phyloP scores from a whole-genome alignment of 2,888 invertebrate genomes.

The Gymnoscelis rufifasciata region DNA sequence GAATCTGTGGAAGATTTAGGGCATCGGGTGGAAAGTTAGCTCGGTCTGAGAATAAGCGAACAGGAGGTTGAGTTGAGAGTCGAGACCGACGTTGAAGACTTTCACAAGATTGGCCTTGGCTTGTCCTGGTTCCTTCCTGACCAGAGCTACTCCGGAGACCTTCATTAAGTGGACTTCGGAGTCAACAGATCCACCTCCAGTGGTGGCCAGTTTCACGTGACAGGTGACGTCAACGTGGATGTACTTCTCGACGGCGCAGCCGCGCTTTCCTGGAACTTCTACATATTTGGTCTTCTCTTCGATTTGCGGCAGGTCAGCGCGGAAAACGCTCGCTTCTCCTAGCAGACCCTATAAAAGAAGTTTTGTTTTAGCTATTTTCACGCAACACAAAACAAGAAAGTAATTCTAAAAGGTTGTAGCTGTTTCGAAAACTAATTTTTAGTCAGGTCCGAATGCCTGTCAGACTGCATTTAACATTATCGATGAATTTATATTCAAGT shows the following conservation, averaged over 20 bases:
- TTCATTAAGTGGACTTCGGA: constrained; percentile 81
- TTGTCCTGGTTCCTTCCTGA: constrained; percentile 80
- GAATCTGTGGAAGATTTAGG: constrained; percentile 48
- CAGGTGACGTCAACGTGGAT: constrained; percentile 84
- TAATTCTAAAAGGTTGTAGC: too few relatives aligned
- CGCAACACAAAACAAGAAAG: too few relatives aligned
- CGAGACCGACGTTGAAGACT: constrained; percentile 83
- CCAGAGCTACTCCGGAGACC: constrained; percentile 82
- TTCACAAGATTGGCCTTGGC: constrained; percentile 76
- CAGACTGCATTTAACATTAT: too few relatives aligned
- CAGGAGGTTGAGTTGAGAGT: constrained; percentile 82
- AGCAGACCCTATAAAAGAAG: constrained; percentile 62
- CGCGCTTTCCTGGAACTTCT: constrained; percentile 66
- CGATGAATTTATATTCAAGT: too few relatives aligned
- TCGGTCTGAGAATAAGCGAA: constrained; percentile 83
- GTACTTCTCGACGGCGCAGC: constrained; percentile 80
- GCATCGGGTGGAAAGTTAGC: constrained; percentile 81
- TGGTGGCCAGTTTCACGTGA: constrained; percentile 80
- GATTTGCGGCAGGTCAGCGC: constrained; percentile 83
- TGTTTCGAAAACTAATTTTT: too few relatives aligned
- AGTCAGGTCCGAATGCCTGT: too few relatives aligned
- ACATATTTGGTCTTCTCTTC: constrained; percentile 82
- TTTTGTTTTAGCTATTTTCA: too few relatives aligned
- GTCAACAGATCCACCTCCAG: constrained; percentile 78
- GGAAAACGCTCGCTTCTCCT: constrained; percentile 83